Evolutionary conservation across 1,140 invertebrate genomes (phyloP).

Genomic region (Drosophila hydei): DNA sequence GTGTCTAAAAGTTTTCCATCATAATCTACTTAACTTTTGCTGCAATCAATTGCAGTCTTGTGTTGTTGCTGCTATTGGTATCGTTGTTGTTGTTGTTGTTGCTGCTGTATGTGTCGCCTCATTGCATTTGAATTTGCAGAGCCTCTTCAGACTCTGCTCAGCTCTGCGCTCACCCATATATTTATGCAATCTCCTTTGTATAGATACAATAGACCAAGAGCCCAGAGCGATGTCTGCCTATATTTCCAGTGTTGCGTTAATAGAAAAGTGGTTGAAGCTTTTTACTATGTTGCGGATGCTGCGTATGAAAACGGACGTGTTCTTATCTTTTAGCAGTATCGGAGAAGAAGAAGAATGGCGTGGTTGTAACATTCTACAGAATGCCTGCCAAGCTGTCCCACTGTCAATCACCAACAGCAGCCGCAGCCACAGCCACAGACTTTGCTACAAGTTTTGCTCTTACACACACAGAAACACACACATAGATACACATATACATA

Average conservation of each 20-base stretch:
- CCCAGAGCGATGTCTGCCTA: conserved; percentile 13
- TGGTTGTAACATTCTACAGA: conserved; percentile 20
- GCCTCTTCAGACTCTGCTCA: conserved; percentile 42
- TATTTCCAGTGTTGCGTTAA: conserved; percentile 59
- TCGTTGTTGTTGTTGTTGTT: conserved; percentile 5
- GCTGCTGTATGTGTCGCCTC: conserved; percentile 60
- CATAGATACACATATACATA: conserved; percentile 28
- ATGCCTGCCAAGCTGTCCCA: conserved; percentile 37
- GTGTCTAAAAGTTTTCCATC: conserved; percentile 75
- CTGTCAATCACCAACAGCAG: conserved; percentile 33
- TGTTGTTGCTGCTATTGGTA: background rate
- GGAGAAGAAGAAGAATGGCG: background rate
- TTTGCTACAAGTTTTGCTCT: conserved; percentile 38
- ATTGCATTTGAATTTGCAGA: conserved; percentile 68
- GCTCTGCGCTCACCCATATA: conserved; percentile 29
- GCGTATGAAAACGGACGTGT: conserved; percentile 40
- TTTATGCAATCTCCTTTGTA: conserved; percentile 67
- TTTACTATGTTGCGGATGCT: conserved; percentile 40
- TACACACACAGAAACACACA: conserved; percentile 17
- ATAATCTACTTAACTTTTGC: conserved; percentile 82
- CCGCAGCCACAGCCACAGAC: conserved; percentile 16
- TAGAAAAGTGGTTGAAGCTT: conserved; percentile 81
- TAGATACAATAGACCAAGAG: conserved; percentile 61
- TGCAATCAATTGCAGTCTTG: conserved; percentile 76
- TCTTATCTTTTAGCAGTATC: conserved; percentile 36